Evolutionary conservation across 1,140 invertebrate genomes (phyloP), one percentile per base, ranked within the genome.

Genomic region (Brachionus manjavacas): DNA sequence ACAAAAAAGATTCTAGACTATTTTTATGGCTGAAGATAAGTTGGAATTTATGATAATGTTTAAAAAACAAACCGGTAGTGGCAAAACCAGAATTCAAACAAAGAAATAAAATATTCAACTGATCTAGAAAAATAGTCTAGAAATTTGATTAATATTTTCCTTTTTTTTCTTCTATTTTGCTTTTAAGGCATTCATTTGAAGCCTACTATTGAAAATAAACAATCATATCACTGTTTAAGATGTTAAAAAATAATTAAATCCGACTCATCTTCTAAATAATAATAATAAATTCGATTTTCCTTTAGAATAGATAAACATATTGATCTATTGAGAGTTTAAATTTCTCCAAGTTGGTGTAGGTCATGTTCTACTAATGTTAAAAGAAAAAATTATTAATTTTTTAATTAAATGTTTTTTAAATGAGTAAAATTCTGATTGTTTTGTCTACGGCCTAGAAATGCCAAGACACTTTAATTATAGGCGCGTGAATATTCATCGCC

Each of bases 61-160:
- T 60, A 20, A 60, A 23, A 46, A 4, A 55, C 52, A 16, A 55
- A 55, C 52, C 52, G 52, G 16, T 60, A 60, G 52, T 60, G 52
- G 52, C 52, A 20, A 60, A 60, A 60, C 9, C n/a, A 60, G 20
- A 60, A 60, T 60, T 60, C n/a, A 60, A 20, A 60, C 9, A 60
- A 60, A 60, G 52, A 60, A 60, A 60, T 60, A 60, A 60, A 60
- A 60, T 60, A 60, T 60, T 60, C 52, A 60, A 60, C 52, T 60
- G 52, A 60, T 60, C 52, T 60, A 60, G 52, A 60, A 60, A 60
- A 60, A 20, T 60, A 23, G 52, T 60, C 52, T 60, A 60, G 52
- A 60, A 60, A 20, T 60, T 60, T 60, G 52, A 60, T 60, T 60
- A 25, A 60, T 60, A 60, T 25, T 60, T 60, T 60, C 52, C 52